These are phyloP conservation scores for Gobio occitaniae DNA, from an alignment of 2,797 vertebrate species.

Conservation along the genomic window DNA sequence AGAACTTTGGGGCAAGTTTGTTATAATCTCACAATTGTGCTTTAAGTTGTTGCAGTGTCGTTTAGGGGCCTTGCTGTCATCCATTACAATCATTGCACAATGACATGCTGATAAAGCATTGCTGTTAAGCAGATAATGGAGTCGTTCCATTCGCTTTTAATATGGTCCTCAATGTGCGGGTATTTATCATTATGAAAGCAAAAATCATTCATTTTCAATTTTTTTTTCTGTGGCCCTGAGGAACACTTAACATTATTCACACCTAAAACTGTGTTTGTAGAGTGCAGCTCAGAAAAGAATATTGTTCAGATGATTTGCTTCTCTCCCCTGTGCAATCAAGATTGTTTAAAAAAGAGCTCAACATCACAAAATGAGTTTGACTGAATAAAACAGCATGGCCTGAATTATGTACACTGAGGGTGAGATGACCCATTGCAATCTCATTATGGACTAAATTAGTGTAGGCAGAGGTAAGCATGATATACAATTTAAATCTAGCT, in stretches of 20 bases:
- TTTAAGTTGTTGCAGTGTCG: neutral
- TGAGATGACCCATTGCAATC: conserved; percentile 57
- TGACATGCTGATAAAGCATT: neutral
- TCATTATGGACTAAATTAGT: conserved; percentile 43
- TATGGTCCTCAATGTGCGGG: neutral
- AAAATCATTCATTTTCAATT: neutral
- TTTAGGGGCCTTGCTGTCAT: conserved; percentile 25
- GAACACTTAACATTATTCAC: conserved; percentile 23
- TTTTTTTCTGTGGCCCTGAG: neutral
- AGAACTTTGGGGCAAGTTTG: conserved; percentile 17
- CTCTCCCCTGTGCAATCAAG: conserved; percentile 62
- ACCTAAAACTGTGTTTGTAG: conserved; percentile 52
- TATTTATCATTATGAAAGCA: conserved; percentile 5
- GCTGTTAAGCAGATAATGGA: conserved; percentile 10
- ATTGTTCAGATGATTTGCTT: conserved; percentile 61
- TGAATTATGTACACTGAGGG: conserved; percentile 31
- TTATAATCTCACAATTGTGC: conserved; percentile 13
- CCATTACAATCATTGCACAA: neutral
- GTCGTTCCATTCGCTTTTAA: neutral
- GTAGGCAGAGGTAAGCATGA: conserved; percentile 54
- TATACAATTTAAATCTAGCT: conserved; percentile 57
- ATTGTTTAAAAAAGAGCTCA: conserved; percentile 68
- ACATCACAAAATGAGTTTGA: conserved; percentile 64
- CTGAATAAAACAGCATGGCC: conserved; percentile 63
- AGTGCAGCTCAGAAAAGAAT: conserved; percentile 63